These are phyloP conservation scores for Pseudachorutes palmiensis DNA, from an alignment of 1,140 invertebrate species.

Conservation along the genomic window DNA sequence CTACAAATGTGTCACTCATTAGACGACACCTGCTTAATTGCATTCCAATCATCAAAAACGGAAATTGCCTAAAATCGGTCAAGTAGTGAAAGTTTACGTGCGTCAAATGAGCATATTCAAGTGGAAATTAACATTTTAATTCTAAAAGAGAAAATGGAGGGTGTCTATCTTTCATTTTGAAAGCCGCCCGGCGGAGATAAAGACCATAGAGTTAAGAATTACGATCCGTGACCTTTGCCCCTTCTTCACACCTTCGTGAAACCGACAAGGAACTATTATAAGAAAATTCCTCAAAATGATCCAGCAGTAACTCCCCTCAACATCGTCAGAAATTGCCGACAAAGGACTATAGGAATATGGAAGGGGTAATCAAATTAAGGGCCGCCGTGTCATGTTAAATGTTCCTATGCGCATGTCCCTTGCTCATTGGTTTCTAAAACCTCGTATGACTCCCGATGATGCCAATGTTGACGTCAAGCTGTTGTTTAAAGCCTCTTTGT, in stretches of 20 bases:
- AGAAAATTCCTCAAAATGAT: constrained; percentile 3
- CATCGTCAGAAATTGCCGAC: background rate
- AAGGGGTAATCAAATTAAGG: constrained; percentile 8
- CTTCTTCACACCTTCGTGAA: constrained; percentile 5
- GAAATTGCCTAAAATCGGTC: too few species aligned
- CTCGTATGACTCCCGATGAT: background rate
- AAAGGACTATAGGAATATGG: background rate
- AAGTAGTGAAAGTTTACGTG: too few species aligned
- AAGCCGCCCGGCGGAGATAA: background rate
- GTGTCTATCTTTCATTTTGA: too few species aligned
- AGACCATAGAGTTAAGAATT: background rate
- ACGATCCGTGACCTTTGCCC: constrained; percentile 5
- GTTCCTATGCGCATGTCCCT: background rate
- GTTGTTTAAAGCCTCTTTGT: background rate
- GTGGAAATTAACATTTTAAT: background rate
- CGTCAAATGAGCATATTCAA: background rate
- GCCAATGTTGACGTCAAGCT: background rate
- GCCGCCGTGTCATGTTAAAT: background rate
- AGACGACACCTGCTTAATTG: too few species aligned
- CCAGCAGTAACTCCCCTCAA: background rate
- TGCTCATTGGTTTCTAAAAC: too few species aligned
- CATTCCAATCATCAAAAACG: background rate
- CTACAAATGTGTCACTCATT: too few species aligned
- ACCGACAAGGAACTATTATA: background rate
- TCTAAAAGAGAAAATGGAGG: too few species aligned